phyloP scores from a whole-genome alignment of 2,113 vertebrate species.

The Oreocharis arfaki region DNA sequence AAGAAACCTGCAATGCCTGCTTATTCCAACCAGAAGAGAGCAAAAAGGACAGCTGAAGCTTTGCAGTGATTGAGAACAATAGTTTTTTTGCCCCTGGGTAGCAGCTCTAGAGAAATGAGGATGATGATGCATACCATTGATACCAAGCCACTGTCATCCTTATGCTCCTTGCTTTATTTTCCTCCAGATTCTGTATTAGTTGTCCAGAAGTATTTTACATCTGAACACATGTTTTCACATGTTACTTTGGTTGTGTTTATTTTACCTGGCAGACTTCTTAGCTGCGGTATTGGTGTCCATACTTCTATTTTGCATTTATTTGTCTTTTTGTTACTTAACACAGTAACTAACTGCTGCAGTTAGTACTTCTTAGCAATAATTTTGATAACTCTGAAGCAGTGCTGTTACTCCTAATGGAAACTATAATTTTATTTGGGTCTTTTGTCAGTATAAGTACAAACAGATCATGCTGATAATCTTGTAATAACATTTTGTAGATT shows the following conservation, averaged over 20 bases:
- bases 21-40: neutral
- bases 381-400: constrained; percentile 45
- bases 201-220: neutral
- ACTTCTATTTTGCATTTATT: neutral
- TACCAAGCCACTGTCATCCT: neutral
- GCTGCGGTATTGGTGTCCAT: neutral
- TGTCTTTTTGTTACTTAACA: neutral
- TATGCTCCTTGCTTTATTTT: neutral
- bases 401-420: constrained; percentile 55
- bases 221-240: neutral
- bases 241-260: neutral
- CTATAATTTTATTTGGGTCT: constrained; percentile 50
- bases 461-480: constrained; percentile 59
- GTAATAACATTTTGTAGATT: constrained; percentile 74
- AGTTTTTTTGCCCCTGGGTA: neutral
- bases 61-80: neutral
- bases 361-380: constrained; percentile 11
- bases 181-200: neutral
- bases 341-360: constrained; percentile 13
- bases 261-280: neutral
- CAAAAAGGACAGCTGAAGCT: neutral
- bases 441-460: constrained; percentile 47
- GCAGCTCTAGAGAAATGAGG: neutral
- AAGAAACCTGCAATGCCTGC: neutral
- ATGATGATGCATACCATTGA: neutral